These are phyloP conservation scores for Thermophis baileyi DNA, from an alignment of 2,113 vertebrate genomes.

Conservation along the genomic window DNA sequence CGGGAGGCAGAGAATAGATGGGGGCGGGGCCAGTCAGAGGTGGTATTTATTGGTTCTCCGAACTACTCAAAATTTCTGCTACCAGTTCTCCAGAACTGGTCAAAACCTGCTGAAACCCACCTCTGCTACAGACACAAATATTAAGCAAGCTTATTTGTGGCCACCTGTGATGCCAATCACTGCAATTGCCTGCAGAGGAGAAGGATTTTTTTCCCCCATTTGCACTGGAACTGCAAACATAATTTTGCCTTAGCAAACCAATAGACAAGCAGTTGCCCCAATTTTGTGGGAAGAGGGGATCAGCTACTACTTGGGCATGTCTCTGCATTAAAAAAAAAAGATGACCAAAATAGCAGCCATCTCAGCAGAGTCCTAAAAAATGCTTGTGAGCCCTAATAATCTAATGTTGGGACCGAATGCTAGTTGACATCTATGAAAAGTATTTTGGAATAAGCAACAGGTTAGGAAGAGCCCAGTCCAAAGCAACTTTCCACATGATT, in stretches of 20 bases:
- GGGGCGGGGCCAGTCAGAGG: no score
- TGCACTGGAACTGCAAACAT: background rate
- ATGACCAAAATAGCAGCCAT: background rate
- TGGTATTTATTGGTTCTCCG: no score
- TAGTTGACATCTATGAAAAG: slow-evolving; percentile 6
- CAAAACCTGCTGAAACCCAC: no score
- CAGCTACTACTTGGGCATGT: background rate
- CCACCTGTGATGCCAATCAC: background rate
- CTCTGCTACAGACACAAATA: background rate
- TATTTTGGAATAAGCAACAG: slow-evolving; percentile 26
- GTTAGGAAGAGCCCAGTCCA: slow-evolving; percentile 38
- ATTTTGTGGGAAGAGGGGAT: background rate
- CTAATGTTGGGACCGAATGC: slow-evolving; percentile 3
- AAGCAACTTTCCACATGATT: slow-evolving; percentile 50
- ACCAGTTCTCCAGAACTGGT: no score
- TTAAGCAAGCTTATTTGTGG: background rate
- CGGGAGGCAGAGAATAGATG: no score
- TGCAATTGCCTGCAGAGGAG: background rate
- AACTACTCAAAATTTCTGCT: no score
- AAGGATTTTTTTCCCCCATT: background rate
- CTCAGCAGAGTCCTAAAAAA: background rate
- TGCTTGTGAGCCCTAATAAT: slow-evolving; percentile 3
- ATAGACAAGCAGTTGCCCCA: background rate
- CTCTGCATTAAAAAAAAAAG: background rate
- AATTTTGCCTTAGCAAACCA: background rate